Percentiles rank a stretch among this genome's conserved stretches.
Evolutionary conservation across 2,888 invertebrate species (phyloP).

Genomic region (Ichneumon xanthorius): DNA sequence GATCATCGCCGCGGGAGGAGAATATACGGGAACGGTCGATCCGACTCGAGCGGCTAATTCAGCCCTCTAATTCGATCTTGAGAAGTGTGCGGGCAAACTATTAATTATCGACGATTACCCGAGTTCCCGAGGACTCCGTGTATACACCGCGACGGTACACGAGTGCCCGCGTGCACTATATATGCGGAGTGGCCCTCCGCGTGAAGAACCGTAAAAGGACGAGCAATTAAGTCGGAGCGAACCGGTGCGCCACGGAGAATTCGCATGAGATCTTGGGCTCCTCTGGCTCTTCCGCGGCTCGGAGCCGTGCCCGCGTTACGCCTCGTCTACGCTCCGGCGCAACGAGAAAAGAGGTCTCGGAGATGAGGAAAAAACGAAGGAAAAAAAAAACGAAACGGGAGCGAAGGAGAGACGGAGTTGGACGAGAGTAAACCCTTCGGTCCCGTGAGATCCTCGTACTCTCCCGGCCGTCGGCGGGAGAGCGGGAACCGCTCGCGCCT

Average conservation of each 20-base stretch:
- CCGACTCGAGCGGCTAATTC: conserved; percentile 38
- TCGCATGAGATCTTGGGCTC: conserved; percentile 37
- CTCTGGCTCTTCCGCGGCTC: background rate
- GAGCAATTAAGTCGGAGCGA: conserved; percentile 68
- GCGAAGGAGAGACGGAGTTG: conserved; percentile 42
- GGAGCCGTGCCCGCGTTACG: conserved; percentile 63
- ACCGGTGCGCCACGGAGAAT: conserved; percentile 59
- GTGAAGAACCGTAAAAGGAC: conserved; percentile 68
- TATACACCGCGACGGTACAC: conserved; percentile 15
- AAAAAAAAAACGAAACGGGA: conserved; percentile 25
- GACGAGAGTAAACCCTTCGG: conserved; percentile 80
- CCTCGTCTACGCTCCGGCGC: conserved; percentile 65
- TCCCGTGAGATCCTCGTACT: conserved; percentile 78
- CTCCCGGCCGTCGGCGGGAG: conserved; percentile 57
- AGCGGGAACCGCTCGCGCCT: conserved; percentile 72
- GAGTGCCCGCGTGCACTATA: background rate
- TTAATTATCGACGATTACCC: conserved; percentile 72
- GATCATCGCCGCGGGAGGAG: conserved; percentile 16
- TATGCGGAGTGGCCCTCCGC: background rate
- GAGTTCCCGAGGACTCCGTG: conserved; percentile 9
- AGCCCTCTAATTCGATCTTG: conserved; percentile 64
- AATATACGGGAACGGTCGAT: conserved; percentile 20
- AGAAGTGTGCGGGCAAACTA: conserved; percentile 62
- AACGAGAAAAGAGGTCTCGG: conserved; percentile 19
- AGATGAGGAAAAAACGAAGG: conserved; percentile 47